These are phyloP conservation scores for Mus minutoides DNA, from an alignment of 2,797 vertebrate species.

Conservation along the genomic window DNA sequence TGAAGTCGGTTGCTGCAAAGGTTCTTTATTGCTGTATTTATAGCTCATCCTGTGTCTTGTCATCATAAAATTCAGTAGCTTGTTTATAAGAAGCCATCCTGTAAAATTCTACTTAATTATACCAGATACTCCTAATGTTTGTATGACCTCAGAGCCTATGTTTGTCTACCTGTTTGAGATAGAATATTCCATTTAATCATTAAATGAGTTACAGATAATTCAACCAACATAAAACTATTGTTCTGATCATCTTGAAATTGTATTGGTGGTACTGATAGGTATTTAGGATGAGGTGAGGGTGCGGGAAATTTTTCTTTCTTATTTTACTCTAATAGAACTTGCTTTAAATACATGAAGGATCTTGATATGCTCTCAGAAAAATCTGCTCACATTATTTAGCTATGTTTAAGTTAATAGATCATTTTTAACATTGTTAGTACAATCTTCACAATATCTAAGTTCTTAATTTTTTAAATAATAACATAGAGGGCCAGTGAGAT, in stretches of 20 bases:
- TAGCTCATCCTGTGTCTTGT: slow-evolving; percentile 61
- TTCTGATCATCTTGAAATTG: neutral
- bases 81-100: slow-evolving; percentile 51
- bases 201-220: slow-evolving; percentile 26
- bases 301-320: neutral
- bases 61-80: slow-evolving; percentile 69
- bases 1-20: slow-evolving; percentile 37
- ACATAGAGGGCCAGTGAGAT: neutral
- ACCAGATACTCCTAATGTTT: slow-evolving; percentile 17
- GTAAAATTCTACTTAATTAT: slow-evolving; percentile 47
- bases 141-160: neutral
- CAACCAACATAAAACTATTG: neutral
- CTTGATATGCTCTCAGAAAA: neutral
- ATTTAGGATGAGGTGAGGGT: neutral
- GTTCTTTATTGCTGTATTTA: slow-evolving; percentile 37
- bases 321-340: slow-evolving; percentile 20
- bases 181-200: slow-evolving; percentile 35
- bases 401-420: neutral
- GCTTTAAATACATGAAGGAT: slow-evolving; percentile 10
- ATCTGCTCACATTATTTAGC: neutral
- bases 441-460: neutral
- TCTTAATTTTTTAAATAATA: neutral
- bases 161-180: slow-evolving; percentile 51
- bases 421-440: neutral
- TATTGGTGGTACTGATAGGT: neutral